These are phyloP conservation scores for Ceyx erithaca DNA, from an alignment of 2,797 vertebrate species.

Conservation along the genomic window DNA sequence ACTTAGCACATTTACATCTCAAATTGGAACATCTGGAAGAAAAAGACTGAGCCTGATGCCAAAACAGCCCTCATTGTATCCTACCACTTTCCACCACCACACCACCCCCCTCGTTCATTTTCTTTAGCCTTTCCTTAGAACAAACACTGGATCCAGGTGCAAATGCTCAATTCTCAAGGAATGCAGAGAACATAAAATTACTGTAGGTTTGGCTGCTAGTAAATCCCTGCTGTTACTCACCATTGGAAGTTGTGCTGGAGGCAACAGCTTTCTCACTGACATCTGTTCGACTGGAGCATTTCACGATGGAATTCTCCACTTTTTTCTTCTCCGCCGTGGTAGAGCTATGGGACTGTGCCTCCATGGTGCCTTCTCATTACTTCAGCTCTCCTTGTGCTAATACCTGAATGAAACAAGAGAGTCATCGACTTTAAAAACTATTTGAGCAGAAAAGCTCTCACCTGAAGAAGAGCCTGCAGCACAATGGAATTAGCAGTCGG, in stretches of 20 bases:
- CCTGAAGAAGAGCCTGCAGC: constrained; percentile 26
- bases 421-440: constrained; percentile 42
- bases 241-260: constrained; percentile 98
- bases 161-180: constrained; percentile 71
- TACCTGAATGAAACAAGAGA: constrained; percentile 79
- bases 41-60: not conserved
- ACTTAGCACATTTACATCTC: constrained; percentile 68
- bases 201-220: constrained; percentile 57
- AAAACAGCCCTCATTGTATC: constrained; percentile 48
- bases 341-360: constrained; percentile 96
- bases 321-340: constrained; percentile 94
- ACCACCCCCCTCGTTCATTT: not conserved
- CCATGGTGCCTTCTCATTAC: constrained; percentile 97
- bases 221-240: constrained; percentile 81
- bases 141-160: constrained; percentile 68
- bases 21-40: constrained; percentile 74
- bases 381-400: constrained; percentile 87
- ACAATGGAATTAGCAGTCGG: constrained; percentile 15
- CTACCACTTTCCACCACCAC: not conserved
- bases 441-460: not conserved
- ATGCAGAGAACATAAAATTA: constrained; percentile 68
- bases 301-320: constrained; percentile 93
- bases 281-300: constrained; percentile 89
- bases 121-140: constrained; percentile 50
- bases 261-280: constrained; percentile 98